Evolutionary conservation across 35 echinoderm and acorn worm species (phyloP).

Genomic region (Eucidaris tribuloides): DNA sequence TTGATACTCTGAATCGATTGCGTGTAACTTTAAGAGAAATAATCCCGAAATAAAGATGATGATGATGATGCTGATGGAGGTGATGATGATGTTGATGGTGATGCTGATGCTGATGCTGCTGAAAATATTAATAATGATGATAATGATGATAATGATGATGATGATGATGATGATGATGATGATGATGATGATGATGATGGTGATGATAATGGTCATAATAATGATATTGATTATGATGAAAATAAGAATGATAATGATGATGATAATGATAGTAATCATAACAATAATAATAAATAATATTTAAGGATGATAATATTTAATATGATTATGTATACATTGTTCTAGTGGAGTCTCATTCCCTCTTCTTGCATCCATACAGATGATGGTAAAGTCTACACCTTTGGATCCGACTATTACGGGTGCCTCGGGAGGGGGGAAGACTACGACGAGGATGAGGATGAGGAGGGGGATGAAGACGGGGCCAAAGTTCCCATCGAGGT

Average conservation of each 20-base stretch:
- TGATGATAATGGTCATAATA: background rate
- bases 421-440: slow-evolving; percentile 80
- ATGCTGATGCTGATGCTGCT: background rate
- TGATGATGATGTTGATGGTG: background rate
- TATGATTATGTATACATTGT: no score
- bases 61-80: background rate
- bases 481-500: slow-evolving; percentile 63
- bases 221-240: no score
- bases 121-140: background rate
- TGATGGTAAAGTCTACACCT: slow-evolving; percentile 82
- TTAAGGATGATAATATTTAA: no score
- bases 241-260: no score
- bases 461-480: slow-evolving; percentile 67
- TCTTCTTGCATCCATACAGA: slow-evolving; percentile 44
- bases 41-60: background rate
- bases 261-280: no score
- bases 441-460: slow-evolving; percentile 5
- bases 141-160: background rate
- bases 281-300: no score
- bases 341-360: no score
- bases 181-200: background rate
- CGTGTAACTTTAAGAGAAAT: no score
- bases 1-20: no score
- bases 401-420: slow-evolving; percentile 98
- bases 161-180: slow-evolving; percentile 1